phyloP scores from a whole-genome alignment of 2,888 invertebrate genomes.

The Dicycla oo region DNA sequence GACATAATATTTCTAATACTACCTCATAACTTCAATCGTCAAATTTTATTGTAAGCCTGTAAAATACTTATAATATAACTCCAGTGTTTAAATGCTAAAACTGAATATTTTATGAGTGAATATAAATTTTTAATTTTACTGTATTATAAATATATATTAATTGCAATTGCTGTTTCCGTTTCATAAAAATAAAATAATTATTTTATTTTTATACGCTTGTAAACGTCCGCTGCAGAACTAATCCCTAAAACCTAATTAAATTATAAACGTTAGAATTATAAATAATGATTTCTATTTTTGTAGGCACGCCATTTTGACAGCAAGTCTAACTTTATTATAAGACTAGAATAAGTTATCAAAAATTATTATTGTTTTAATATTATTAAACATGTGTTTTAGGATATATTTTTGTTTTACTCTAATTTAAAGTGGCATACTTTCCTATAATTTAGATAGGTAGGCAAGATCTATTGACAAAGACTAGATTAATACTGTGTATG shows the following conservation, averaged over 20 bases:
- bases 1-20: slow-evolving; percentile 38
- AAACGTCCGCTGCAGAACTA: neutral
- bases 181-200: slow-evolving; percentile 1
- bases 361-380: too few relatives aligned
- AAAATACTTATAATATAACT: slow-evolving; percentile 43
- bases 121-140: slow-evolving; percentile 33
- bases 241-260: slow-evolving; percentile 13
- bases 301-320: slow-evolving; percentile 1
- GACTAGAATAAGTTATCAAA: too few relatives aligned
- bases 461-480: too few relatives aligned
- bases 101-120: slow-evolving; percentile 36
- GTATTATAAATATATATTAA: slow-evolving; percentile 14
- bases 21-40: slow-evolving; percentile 41
- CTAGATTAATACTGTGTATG: too few relatives aligned
- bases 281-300: neutral
- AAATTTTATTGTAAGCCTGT: slow-evolving; percentile 56
- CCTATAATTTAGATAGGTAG: too few relatives aligned
- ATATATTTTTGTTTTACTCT: too few relatives aligned
- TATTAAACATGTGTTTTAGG: too few relatives aligned
- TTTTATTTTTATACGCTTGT: slow-evolving; percentile 15
- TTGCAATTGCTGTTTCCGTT: neutral
- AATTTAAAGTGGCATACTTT: too few relatives aligned
- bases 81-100: slow-evolving; percentile 36
- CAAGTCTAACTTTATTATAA: too few relatives aligned
- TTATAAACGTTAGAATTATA: slow-evolving; percentile 24